Conservation (phyloP, 2,797 vertebrate genomes). For the Enteromius trimaculatus region DNA sequence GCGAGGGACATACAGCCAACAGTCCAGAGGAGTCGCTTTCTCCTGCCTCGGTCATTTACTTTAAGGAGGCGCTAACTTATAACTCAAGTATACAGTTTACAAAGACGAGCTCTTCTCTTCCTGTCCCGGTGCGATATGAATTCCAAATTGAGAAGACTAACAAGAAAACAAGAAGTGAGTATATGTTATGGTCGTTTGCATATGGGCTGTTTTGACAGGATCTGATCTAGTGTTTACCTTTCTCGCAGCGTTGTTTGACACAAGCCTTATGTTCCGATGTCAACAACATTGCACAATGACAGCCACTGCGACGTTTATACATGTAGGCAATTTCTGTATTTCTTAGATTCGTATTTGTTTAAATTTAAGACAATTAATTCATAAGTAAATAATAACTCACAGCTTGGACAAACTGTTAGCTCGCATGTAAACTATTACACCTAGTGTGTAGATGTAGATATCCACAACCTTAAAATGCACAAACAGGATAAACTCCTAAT, state of each 20-base stretch:
- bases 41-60: conserved; percentile 81
- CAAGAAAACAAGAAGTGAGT: conserved; percentile 76
- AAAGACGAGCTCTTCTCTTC: conserved; percentile 58
- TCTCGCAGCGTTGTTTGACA: not conserved
- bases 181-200: not conserved
- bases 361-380: not conserved
- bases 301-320: not conserved
- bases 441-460: too few species aligned
- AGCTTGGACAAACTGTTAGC: not conserved
- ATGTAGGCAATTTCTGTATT: not conserved
- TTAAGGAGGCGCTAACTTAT: conserved; percentile 79
- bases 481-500: not conserved
- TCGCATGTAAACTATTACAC: not conserved
- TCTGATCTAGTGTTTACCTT: not conserved
- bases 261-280: conserved; percentile 39
- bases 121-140: conserved; percentile 70
- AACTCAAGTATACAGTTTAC: conserved; percentile 68
- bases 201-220: not conserved
- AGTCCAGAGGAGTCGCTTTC: conserved; percentile 79
- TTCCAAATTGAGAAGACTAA: conserved; percentile 74
- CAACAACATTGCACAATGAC: conserved; percentile 45
- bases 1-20: conserved; percentile 69
- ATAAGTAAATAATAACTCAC: not conserved
- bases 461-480: not conserved
- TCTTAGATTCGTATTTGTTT: not conserved